Evolutionary conservation across 1,140 invertebrate species (phyloP).

Genomic region (Nymphalis io): DNA sequence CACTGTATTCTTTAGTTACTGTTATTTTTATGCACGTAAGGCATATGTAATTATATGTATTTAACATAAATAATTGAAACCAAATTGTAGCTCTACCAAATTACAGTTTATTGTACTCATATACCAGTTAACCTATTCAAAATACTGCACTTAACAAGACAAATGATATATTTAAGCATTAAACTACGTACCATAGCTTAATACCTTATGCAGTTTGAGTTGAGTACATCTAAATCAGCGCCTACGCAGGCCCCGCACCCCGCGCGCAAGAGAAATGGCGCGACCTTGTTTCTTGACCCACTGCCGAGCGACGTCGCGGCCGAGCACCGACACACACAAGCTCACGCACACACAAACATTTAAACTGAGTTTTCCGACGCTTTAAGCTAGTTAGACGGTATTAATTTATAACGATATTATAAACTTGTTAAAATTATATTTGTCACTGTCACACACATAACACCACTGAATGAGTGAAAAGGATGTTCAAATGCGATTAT

Average conservation of each 20-base stretch:
- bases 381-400: constrained; percentile 8
- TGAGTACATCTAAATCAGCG: constrained; percentile 20
- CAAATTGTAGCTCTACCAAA: not conserved
- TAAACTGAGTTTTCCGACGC: constrained; percentile 21
- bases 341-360: not conserved
- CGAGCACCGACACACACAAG: constrained; percentile 47
- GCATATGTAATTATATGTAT: no score
- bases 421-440: constrained; percentile 2
- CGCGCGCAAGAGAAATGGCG: constrained; percentile 60
- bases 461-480: not conserved
- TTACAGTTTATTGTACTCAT: not conserved
- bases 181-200: constrained; percentile 1
- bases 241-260: constrained; percentile 16
- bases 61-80: not conserved
- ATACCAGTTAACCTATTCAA: not conserved
- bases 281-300: constrained; percentile 74
- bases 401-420: not conserved
- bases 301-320: constrained; percentile 63
- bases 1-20: no score
- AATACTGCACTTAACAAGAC: constrained; percentile 2
- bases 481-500: not conserved
- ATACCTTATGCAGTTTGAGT: constrained; percentile 25
- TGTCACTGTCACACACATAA: not conserved
- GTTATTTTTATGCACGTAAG: no score
- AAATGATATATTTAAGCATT: constrained; percentile 5